These are phyloP conservation scores for Gnatocerus cornutus DNA, from an alignment of 2,888 invertebrate species.

Conservation along the genomic window DNA sequence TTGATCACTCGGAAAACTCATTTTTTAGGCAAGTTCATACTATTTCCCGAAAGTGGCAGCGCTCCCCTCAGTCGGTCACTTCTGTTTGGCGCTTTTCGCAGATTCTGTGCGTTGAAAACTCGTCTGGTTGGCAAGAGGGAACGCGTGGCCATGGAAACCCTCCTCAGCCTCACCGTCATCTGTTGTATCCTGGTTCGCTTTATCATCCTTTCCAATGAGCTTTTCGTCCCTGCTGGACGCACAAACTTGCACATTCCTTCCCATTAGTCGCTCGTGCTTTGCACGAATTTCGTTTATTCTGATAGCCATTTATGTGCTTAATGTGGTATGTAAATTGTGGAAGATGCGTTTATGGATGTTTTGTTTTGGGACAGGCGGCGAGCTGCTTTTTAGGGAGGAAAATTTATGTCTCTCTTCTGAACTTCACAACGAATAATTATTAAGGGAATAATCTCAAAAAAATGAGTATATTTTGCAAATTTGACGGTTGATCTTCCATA, in stretches of 20 bases:
- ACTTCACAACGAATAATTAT: no score
- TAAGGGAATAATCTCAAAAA: not conserved
- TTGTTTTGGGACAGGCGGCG: constrained; percentile 22
- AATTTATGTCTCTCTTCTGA: no score
- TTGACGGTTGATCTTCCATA: no score
- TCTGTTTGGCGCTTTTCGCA: constrained; percentile 41
- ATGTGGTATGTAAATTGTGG: constrained; percentile 55
- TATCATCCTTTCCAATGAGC: constrained; percentile 61
- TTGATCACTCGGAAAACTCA: constrained; percentile 63
- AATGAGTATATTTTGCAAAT: no score
- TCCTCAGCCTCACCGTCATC: constrained; percentile 63
- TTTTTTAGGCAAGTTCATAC: constrained; percentile 58
- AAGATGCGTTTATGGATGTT: constrained; percentile 43
- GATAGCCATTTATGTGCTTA: constrained; percentile 54
- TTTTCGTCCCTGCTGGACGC: constrained; percentile 59
- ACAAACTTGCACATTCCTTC: constrained; percentile 59
- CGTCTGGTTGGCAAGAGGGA: constrained; percentile 54
- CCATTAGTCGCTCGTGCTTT: constrained; percentile 54
- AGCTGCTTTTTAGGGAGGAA: not conserved
- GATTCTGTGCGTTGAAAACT: constrained; percentile 37
- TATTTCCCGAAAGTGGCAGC: constrained; percentile 58
- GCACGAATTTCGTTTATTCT: constrained; percentile 54
- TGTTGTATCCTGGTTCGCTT: constrained; percentile 61
- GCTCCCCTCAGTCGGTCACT: constrained; percentile 54
- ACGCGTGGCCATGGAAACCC: constrained; percentile 67